A percentile compares a stretch with the other conserved stretches of the same genome.
phyloP scores from a whole-genome alignment of 1,140 invertebrate species.

The Drosophila carrolli region DNA sequence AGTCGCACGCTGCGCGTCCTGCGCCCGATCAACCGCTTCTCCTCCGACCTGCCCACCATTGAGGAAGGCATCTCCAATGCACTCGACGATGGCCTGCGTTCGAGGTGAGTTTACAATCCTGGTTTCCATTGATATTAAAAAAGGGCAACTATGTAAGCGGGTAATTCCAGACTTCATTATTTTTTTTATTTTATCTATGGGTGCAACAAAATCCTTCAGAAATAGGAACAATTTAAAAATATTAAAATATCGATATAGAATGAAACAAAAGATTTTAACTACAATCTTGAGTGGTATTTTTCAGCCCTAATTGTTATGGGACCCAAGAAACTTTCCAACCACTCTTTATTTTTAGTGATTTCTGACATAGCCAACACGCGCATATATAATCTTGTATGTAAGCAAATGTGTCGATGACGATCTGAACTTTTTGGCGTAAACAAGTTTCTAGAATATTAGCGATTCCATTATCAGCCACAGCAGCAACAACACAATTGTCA shows the following conservation, averaged over 20 bases:
- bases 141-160: too few relatives aligned
- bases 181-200: too few relatives aligned
- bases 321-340: constrained; percentile 2
- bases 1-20: constrained; percentile 88
- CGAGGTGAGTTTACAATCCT: constrained; percentile 61
- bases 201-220: too few relatives aligned
- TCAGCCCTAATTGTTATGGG: neutral
- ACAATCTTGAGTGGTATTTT: neutral
- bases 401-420: constrained; percentile 53
- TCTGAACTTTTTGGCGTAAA: constrained; percentile 70
- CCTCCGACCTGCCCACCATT: constrained; percentile 89
- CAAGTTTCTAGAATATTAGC: constrained; percentile 81
- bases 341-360: constrained; percentile 65
- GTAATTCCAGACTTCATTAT: too few relatives aligned
- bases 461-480: constrained; percentile 71
- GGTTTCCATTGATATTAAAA: too few relatives aligned
- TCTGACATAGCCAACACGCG: constrained; percentile 8
- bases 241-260: too few relatives aligned
- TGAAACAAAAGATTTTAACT: neutral
- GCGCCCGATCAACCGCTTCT: constrained; percentile 90
- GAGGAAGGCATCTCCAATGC: constrained; percentile 86
- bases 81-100: constrained; percentile 79
- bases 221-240: too few relatives aligned
- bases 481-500: constrained; percentile 51
- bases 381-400: constrained; percentile 45